Evolutionary conservation across 35 echinoderm and acorn worm genomes (phyloP).

Genomic region (Ophioderma brevispina): DNA sequence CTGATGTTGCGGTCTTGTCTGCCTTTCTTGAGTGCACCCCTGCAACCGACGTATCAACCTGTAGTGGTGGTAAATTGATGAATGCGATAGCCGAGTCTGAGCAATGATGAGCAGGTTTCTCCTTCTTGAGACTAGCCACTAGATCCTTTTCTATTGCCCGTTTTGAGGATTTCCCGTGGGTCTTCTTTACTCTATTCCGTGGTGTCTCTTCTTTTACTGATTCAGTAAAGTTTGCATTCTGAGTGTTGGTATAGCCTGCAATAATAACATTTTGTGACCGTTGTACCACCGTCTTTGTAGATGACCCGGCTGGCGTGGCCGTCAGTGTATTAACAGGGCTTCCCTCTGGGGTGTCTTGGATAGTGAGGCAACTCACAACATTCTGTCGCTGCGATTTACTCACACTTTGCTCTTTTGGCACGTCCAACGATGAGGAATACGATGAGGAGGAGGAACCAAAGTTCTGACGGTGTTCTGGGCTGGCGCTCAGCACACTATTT

Average conservation of each 20-base stretch:
- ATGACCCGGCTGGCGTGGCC: not conserved
- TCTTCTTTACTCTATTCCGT: not conserved
- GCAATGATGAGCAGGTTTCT: conserved; percentile 66
- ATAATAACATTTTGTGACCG: conserved; percentile 3
- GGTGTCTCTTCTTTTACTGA: not conserved
- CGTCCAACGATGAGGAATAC: conserved; percentile 34
- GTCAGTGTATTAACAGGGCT: conserved; percentile 1
- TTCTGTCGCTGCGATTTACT: conserved; percentile 72
- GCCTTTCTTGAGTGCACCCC: not conserved
- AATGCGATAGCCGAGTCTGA: conserved; percentile 84
- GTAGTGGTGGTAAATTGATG: conserved; percentile 88
- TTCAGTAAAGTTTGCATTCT: conserved; percentile 19
- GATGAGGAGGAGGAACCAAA: conserved; percentile 69
- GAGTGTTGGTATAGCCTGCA: not conserved
- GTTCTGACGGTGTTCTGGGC: conserved; percentile 54
- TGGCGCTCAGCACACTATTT: conserved; percentile 92
- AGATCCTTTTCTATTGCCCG: conserved; percentile 5
- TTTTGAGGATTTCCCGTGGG: not conserved
- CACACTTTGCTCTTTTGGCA: conserved; percentile 52
- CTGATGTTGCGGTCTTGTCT: not conserved
- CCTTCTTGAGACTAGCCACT: conserved; percentile 73
- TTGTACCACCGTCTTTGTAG: not conserved
- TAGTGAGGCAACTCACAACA: conserved; percentile 95
- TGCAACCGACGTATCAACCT: conserved; percentile 33
- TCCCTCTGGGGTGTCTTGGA: conserved; percentile 76